These are phyloP conservation scores for Enteromius treurensis DNA, from an alignment of 2,797 vertebrate species.

Conservation along the genomic window DNA sequence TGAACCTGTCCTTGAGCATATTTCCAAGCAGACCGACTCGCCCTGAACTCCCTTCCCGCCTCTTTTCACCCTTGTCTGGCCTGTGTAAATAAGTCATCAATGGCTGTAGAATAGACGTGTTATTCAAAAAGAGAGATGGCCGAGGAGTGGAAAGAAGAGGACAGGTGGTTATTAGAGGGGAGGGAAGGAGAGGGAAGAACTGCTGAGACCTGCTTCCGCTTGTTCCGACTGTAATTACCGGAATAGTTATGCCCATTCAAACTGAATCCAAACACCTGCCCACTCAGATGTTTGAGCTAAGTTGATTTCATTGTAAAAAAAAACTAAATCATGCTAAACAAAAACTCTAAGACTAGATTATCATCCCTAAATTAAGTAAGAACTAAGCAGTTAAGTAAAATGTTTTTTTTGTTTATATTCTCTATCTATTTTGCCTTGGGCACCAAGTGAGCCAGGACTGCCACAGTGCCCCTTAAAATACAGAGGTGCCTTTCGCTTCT, in stretches of 20 bases:
- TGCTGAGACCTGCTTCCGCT: slow-evolving; percentile 59
- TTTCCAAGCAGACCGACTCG: slow-evolving; percentile 35
- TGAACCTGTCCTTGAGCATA: slow-evolving; percentile 49
- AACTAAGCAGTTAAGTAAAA: not conserved
- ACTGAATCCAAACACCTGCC: slow-evolving; percentile 3
- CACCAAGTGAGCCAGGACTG: not conserved
- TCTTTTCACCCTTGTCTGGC: slow-evolving; percentile 34
- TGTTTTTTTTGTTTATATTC: not conserved
- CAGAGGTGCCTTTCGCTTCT: not conserved
- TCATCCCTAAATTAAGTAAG: slow-evolving; percentile 1
- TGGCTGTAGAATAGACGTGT: slow-evolving; percentile 63
- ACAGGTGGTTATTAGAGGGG: slow-evolving; percentile 36
- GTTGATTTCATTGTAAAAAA: not conserved
- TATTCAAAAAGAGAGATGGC: slow-evolving; percentile 69
- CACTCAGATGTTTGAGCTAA: not conserved
- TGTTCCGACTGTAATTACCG: slow-evolving; percentile 68
- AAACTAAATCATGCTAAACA: not conserved
- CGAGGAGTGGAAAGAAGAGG: not conserved
- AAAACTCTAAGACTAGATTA: not conserved
- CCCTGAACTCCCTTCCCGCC: slow-evolving; percentile 5
- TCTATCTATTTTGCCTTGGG: not conserved
- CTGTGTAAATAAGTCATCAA: slow-evolving; percentile 73
- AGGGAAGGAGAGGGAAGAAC: slow-evolving; percentile 12
- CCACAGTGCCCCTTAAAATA: not conserved
- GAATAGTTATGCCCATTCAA: slow-evolving; percentile 12